Conservation (phyloP, 2,113 vertebrate species). For the Ophthalmolycus amberensis region DNA sequence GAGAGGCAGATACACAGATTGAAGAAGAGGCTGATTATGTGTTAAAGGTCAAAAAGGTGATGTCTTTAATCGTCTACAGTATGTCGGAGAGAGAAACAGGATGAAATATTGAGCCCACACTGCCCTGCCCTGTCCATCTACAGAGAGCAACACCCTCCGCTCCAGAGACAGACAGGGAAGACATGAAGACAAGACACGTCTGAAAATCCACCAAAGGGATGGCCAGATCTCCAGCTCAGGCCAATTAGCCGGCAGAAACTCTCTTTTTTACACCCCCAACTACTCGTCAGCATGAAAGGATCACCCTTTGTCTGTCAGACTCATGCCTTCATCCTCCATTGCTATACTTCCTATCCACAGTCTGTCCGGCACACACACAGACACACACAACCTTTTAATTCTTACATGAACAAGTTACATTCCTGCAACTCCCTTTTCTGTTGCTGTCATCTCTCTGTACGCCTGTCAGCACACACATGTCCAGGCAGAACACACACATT, state of each 20-base stretch:
- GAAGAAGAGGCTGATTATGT: slow-evolving; percentile 42
- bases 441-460: slow-evolving; percentile 70
- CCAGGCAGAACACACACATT: slow-evolving; percentile 3
- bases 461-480: slow-evolving; percentile 55
- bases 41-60: slow-evolving; percentile 60
- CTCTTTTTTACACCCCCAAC: slow-evolving; percentile 32
- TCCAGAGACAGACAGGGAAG: slow-evolving; percentile 63
- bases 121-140: slow-evolving; percentile 58
- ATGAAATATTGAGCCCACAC: slow-evolving; percentile 55
- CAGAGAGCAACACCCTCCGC: slow-evolving; percentile 45
- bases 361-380: slow-evolving; percentile 7
- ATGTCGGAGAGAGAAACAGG: slow-evolving; percentile 52
- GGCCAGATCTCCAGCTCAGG: slow-evolving; percentile 66
- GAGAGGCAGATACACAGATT: slow-evolving; percentile 25
- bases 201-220: slow-evolving; percentile 71
- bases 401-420: slow-evolving; percentile 61
- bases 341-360: slow-evolving; percentile 44
- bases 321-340: slow-evolving; percentile 61
- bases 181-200: slow-evolving; percentile 62
- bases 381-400: slow-evolving; percentile 51
- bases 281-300: slow-evolving; percentile 75
- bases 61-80: slow-evolving; percentile 57
- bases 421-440: slow-evolving; percentile 51
- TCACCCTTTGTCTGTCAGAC: slow-evolving; percentile 69
- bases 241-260: slow-evolving; percentile 78